Base-by-base conservation (phyloP, 1,140 invertebrate species). In the Hycleus phaleratus region DNA sequence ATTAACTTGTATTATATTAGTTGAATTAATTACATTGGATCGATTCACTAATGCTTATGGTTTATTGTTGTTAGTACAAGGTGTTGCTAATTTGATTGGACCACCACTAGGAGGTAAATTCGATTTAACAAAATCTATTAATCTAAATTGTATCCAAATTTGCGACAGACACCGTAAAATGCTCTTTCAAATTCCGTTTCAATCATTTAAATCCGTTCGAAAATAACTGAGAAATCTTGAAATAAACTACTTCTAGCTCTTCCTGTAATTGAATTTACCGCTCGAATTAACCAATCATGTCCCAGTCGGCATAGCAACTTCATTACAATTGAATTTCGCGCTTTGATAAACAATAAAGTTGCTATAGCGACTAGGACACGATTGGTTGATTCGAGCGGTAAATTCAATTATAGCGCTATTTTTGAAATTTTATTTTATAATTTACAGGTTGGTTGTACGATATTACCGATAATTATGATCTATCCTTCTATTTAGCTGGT, bases 21-120 rank as follows among this genome's bases (percentile, higher is more conserved):
- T 93, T 18, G 87, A 93, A 68, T 75, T 91, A 60, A 89, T 91
- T 55, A 85, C 88, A 4, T 68, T 95, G 26, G 91, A 95, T 62
- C 81, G 86, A 67, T 93, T 97, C 68, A 91, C 92, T 1, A 92
- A 90, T 67, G 91, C 91, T 3, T 95, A 95, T 68, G 93, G 93
- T 8, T 75, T 95, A 55, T 73, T 95, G 38, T 75, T 93, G 49
- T 77, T 95, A 3, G 90, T 94, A 51, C 92, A 95, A 74, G 93
- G 93, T 3, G 74, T 94, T 39, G 91, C 90, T 1, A 91, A 93
- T 71, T 78, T 95, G 2, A 81, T 93, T 63, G 93, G 93, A 32
- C 90, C 92, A 44, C 91, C 92, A 8, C 69, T 95, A 38, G 90
- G 87, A 67, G 92, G 90, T 88, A 74, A 73, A 38, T 10, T 11